A percentile compares a stretch with the other conserved stretches of the same genome.
These are phyloP conservation scores for Tenthredo livida DNA, from an alignment of 2,888 invertebrate species.

Conservation along the genomic window DNA sequence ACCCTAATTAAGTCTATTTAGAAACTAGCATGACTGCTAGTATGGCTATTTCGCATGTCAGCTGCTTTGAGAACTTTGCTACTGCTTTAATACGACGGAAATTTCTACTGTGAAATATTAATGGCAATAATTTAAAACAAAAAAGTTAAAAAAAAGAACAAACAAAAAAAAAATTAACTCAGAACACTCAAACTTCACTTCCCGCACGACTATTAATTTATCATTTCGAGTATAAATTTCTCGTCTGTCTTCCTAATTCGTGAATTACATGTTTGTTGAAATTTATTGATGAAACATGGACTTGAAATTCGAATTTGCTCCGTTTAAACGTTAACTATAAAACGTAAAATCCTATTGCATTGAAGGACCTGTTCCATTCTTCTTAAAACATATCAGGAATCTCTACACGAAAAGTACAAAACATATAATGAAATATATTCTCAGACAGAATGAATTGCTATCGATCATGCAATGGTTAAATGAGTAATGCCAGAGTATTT, in stretches of 20 bases:
- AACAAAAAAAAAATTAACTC: background rate
- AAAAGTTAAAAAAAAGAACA: too few species aligned
- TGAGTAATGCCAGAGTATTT: background rate
- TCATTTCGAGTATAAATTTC: background rate
- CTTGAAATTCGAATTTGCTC: background rate
- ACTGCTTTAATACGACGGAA: background rate
- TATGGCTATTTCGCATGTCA: constrained; percentile 28
- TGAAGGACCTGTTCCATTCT: background rate
- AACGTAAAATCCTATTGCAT: background rate
- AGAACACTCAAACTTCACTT: background rate
- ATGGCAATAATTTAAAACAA: too few species aligned
- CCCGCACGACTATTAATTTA: background rate
- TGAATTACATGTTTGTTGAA: background rate
- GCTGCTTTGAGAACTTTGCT: constrained; percentile 41
- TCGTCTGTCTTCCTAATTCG: background rate
- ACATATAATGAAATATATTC: background rate
- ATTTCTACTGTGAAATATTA: too few species aligned
- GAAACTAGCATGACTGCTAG: constrained; percentile 28
- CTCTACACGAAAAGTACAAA: background rate
- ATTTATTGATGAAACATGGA: background rate
- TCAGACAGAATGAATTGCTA: background rate
- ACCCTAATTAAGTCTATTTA: background rate
- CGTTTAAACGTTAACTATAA: background rate
- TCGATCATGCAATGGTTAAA: background rate
- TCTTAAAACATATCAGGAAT: background rate